Base-by-base conservation (phyloP, 2,113 vertebrate genomes). In the Chionis minor region DNA sequence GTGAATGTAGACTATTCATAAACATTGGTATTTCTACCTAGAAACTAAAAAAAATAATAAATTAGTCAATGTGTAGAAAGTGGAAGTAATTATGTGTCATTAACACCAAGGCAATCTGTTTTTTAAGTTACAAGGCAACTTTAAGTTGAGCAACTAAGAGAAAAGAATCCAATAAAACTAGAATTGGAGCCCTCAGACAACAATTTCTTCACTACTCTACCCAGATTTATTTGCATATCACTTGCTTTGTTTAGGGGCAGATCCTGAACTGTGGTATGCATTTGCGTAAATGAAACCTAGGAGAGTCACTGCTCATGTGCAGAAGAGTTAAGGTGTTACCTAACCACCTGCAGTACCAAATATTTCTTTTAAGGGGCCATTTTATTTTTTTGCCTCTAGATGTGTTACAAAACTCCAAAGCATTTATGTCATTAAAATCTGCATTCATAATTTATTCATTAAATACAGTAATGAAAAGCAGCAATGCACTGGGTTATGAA, bases 361-460 rank as follows among this genome's bases (percentile, higher is more conserved):
- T 24, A 33, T 47, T 70, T 75, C 13, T 77, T 94, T 91, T 74
- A 74, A 91, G n/a, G 19, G 32, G 10, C 1, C 27, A 58, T 79
- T 89, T 89, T 71, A 66, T 52, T 89, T 87, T 52, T 59, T 89
- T 71, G 21, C 38, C 55, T 94, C 22, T 62, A 51, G 88, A 81
- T 47, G 27, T 44, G 22, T 27, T 91, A 23, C 42, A 86, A 84
- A 92, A 92, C 67, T 92, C 59, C 79, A 87, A 94, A 81, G 69
- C 32, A 72, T 9, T 89, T 62, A 87, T 75, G 56, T 62, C 61
- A 72, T 56, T 82, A 85, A 91, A 89, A 85, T 47, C 56, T 65
- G 30, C 30, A 35, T 81, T 87, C n/a, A 69, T 85, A 71, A 79
- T 81, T 90, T 78, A 78, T 86, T 94, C 51, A 93, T 88, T 93